Base-by-base conservation (phyloP, 2,113 vertebrate species). In the Apistogramma diplotaenia region DNA sequence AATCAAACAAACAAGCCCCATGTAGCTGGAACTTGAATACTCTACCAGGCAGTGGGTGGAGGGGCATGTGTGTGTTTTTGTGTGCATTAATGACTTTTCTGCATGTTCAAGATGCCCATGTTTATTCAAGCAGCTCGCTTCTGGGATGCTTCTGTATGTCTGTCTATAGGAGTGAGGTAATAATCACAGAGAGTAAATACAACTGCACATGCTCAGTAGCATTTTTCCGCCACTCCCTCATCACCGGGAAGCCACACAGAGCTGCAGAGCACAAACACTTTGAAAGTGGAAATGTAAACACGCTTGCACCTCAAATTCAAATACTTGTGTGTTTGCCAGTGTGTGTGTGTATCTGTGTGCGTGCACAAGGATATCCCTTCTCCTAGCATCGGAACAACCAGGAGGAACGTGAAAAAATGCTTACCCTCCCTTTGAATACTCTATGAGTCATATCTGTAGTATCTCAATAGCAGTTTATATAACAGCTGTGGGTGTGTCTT, bases 261-360 rank as follows among this genome's bases (percentile, higher is more conserved):
- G 73, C 27, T 53, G 81, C 60, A 18, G 21, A 81, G 70, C 57
- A 71, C 81, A 83, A 89, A 83, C 79, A 87, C 70, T 82, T 35
- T 2, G 43, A 76, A 81, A 56, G 37, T 79, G 83, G 74, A 84
- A 82, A 81, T 85, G 58, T 78, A 85, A 91, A 87, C 78, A 91
- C 72, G 76, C 79, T 81, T 70, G 18, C 29, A 49, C 86, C 67
- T 92, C 74, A 49, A 8, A 21, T 76, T 82, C 23, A 83, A 57
- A 79, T 46, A 67, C 54, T 51, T 59, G 43, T 71, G 53, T 71
- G 65, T 57, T 76, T 72, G 56, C 65, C 19, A 31, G 70, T 25
- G 19, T 51, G 76, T 56, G 55, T 16, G 72, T 67, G 43, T 21
- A n/a, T n/a, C n/a, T 25, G 19, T 51, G 76, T 56, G 55, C 13